Evolutionary conservation across 2,113 vertebrate genomes (phyloP), one percentile per base, ranked within the genome.

Genomic region (Falcunculus frontatus): DNA sequence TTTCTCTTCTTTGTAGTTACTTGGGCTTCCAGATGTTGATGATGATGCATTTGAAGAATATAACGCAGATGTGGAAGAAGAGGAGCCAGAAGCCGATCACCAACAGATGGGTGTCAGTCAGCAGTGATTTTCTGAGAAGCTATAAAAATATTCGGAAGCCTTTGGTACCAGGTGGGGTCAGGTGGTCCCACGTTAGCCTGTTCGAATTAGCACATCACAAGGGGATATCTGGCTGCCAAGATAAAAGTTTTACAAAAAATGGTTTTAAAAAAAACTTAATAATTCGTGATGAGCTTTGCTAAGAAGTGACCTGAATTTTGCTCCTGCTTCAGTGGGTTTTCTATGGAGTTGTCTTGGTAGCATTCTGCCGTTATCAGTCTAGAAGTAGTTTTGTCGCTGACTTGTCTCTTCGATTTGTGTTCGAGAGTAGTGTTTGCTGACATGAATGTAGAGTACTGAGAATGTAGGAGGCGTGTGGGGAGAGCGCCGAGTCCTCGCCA

Each of bases 101-200:
- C 99, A 99, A 97, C 99, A 99, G 96, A 99, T 99, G 99, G 99
- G 99, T 95, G 99, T 99, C 98, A 99, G 99, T 97, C 99, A 99
- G 98, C 99, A 99, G 99, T 99, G 98, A 98, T 97, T 92, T 89
- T 87, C 73, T 55, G 18, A 95, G 97, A 95, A 93, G 83, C 84
- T 81, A 92, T 81, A 96, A 93, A 93, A 95, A 74, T 79, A 64
- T 92, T 95, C 13, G 16, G 92, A 97, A 97, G 96, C 96, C 92
- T 83, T 77, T 74, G 81, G 90, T 85, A 79, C 93, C 92, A 93
- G 93, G 92, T 95, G 97, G 97, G 95, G 87, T 96, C 86, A 23
- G 41, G 83, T 89, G 95, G 91, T 97, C 96, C 96, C 94, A 97
- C 56, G 1, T 94, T 95, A 91, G 91, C 95, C 67, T 95, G 95